Evolutionary conservation across 2,113 vertebrate species (phyloP), one percentile per base, ranked within the genome.

Genomic region (Ibidorhyncha struthersii): DNA sequence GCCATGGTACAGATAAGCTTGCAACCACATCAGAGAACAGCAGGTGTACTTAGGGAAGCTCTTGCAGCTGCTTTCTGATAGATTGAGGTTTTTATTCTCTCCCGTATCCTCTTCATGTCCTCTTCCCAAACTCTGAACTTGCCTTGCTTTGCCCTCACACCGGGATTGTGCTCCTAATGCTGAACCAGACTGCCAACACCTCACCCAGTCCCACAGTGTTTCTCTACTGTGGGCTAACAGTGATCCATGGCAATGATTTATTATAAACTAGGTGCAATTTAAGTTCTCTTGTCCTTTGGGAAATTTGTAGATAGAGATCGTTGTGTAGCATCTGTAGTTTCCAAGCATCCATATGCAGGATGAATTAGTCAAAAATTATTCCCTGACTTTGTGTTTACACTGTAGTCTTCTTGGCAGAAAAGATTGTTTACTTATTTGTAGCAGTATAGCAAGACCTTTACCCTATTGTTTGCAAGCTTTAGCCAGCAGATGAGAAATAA

Each of bases 321-420:
- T 71, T 87, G 29, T 62, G 50, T 73, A 91, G 95, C 72, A 93
- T 93, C 87, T 91, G 84, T 78, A 94, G 84, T 58, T 90, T 91
- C 65, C 59, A 86, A 96, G 63, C 50, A 90, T 72, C 74, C 96
- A 92, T 91, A 93, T 78, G 84, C 73, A 55, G 25, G 82, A 90
- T 53, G 65, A 89, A 95, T 96, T 90, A 95, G 85, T 85, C 0
- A 5, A 89, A 94, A 95, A 86, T 86, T 85, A 93, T 92, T 90
- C 89, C 88, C 71, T 73, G 41, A 65, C 52, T 90, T 78, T 72
- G 47, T 85, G 70, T 96, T 95, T 86, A 95, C 47, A 65, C 74
- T 91, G 72, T 34, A 89, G 76, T 43, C 34, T 50, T 72, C 82
- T 78, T 92, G 86, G 94, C 92, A 95, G 82, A 82, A 88, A 82